Evolutionary conservation across 2,888 invertebrate species (phyloP).

Genomic region (Caenorhabditis imperialis): DNA sequence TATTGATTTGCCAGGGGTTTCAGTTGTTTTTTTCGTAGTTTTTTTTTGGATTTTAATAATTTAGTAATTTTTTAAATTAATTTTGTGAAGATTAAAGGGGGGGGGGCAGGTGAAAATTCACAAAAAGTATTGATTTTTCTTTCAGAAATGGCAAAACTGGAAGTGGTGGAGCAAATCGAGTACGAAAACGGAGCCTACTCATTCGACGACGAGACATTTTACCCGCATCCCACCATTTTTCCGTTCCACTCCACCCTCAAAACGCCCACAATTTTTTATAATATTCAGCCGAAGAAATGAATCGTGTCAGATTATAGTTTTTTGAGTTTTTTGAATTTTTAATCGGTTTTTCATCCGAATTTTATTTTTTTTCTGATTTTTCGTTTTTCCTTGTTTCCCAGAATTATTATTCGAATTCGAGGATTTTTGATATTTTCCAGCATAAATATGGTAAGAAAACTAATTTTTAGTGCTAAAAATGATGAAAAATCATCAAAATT

Average conservation of each 20-base stretch:
- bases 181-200: constrained; percentile 30
- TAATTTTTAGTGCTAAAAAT: too few relatives aligned
- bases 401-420: too few relatives aligned
- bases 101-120: too few relatives aligned
- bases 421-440: too few relatives aligned
- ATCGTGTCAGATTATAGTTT: not conserved
- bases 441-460: too few relatives aligned
- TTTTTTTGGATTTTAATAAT: too few relatives aligned
- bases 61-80: too few relatives aligned
- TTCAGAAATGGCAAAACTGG: constrained; percentile 31
- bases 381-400: not conserved
- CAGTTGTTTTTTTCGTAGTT: too few relatives aligned
- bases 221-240: constrained; percentile 28
- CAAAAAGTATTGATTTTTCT: not conserved
- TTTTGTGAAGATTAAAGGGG: too few relatives aligned
- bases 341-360: not conserved
- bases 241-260: constrained; percentile 58
- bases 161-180: constrained; percentile 30
- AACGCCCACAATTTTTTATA: constrained; percentile 60
- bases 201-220: not conserved
- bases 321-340: not conserved
- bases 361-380: not conserved
- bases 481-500: too few relatives aligned
- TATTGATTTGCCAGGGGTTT: too few relatives aligned
- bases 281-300: constrained; percentile 25